These are phyloP conservation scores for Eutolmus rufibarbis DNA, from an alignment of 2,888 invertebrate genomes.

Conservation along the genomic window DNA sequence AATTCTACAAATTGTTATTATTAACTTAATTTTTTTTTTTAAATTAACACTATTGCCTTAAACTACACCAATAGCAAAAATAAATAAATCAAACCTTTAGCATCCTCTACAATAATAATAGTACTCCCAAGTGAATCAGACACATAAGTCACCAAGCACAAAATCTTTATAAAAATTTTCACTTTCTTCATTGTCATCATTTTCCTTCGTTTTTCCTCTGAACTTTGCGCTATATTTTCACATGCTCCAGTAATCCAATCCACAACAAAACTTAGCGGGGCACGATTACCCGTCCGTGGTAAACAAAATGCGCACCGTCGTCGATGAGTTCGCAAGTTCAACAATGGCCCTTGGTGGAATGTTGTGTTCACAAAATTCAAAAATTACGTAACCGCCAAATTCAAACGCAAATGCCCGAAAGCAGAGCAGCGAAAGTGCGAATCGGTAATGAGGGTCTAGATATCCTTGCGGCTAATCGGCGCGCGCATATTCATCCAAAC, in stretches of 20 bases:
- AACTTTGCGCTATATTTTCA: background rate
- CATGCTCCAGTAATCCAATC: slow-evolving; percentile 27
- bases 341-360: slow-evolving; percentile 14
- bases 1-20: no score
- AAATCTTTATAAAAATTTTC: background rate
- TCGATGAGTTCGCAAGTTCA: slow-evolving; percentile 25
- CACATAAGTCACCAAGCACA: slow-evolving; percentile 25
- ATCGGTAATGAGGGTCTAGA: background rate
- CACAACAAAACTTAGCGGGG: background rate
- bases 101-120: slow-evolving; percentile 63
- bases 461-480: slow-evolving; percentile 27
- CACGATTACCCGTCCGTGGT: background rate
- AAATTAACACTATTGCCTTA: background rate
- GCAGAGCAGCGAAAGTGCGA: background rate
- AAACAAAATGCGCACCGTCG: background rate
- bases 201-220: slow-evolving; percentile 12
- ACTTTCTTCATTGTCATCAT: background rate
- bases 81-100: slow-evolving; percentile 58
- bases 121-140: slow-evolving; percentile 57
- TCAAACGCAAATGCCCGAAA: background rate
- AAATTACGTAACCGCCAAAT: slow-evolving; percentile 1
- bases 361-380: background rate
- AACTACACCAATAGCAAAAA: background rate
- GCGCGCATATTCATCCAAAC: slow-evolving; percentile 4
- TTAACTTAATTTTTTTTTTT: no score